Conservation (phyloP, 2,113 vertebrate genomes). For the Aphelocoma coerulescens region DNA sequence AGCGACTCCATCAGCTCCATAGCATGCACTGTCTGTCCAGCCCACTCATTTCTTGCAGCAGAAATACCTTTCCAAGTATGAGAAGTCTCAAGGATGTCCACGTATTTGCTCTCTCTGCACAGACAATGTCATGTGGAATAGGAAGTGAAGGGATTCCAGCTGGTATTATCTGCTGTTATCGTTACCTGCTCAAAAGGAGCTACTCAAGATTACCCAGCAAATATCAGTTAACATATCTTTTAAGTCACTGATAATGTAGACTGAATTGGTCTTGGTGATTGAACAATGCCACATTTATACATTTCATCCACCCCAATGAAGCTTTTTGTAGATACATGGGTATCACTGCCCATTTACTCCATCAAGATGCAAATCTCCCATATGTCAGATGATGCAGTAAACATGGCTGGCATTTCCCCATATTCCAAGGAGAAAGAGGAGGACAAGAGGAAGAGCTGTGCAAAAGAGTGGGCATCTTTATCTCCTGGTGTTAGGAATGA, state of each 20-base stretch:
- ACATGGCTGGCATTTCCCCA: neutral
- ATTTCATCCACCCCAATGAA: neutral
- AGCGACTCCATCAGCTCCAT: neutral
- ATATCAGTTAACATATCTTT: neutral
- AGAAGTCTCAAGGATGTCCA: neutral
- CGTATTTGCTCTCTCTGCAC: neutral
- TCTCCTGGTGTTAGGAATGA: neutral
- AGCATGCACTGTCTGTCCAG: neutral
- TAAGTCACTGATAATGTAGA: neutral
- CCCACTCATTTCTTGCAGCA: neutral
- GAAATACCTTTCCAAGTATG: neutral
- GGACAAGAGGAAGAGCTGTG: neutral
- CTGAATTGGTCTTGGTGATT: neutral
- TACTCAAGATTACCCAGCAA: neutral
- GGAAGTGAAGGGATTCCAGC: neutral
- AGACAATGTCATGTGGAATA: rapidly evolving
- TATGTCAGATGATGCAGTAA: neutral
- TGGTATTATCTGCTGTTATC: neutral
- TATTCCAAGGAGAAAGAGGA: neutral
- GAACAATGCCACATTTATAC: neutral
- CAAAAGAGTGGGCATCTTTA: rapidly evolving
- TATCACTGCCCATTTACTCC: neutral
- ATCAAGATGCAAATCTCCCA: neutral
- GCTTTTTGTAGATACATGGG: neutral
- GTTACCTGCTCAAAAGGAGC: neutral